Evolutionary conservation across 37 sponge, comb jelly and placozoan species (phyloP), one percentile per base, ranked within the genome.

Genomic region (Theonella swinhoei): DNA sequence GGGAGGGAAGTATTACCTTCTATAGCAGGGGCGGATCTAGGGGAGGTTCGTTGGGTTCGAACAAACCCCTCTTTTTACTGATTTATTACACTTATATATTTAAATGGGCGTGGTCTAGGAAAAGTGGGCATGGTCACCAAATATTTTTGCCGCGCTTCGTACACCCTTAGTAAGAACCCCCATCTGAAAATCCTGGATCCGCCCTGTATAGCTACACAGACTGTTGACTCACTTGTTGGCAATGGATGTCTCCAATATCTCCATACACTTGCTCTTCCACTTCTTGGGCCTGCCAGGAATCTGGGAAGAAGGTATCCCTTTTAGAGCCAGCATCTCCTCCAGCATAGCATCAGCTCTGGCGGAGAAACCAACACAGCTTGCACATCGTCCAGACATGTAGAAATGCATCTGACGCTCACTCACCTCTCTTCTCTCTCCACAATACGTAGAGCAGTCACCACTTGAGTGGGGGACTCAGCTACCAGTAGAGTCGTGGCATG

Each of bases 391-490:
- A n/a, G n/a, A n/a, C n/a, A n/a, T n/a, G n/a, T n/a, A n/a, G n/a
- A n/a, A n/a, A n/a, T n/a, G n/a, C n/a, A n/a, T 47, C 54, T 14
- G 7, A 23, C 68, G 3, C 19, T 60, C 62, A 36, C 89, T 26
- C 17, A 91, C 89, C 68, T 92, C 69, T 97, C 95, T 64, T 97
- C 97, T 80, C 97, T 80, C 85, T 91, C 93, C 0, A 97, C 85
- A 59, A 97, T 92, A 19, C 94, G 69, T 41, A 97, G 64, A 9
- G 95, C 93, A 1, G 97, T 94, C 39, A 97, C 97, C 59, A 94
- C 81, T 47, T 68, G 59, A 17, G 47, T 54, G 24, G 97, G 95
- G 39, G 83, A 83, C 3, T 9, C 40, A 11, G 37, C 25, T 58
- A 88, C 79, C 32, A 82, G 77, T 7, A 35, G 19, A 26, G 78